Base-by-base conservation (phyloP, 2,888 invertebrate species). In the Thera britannica region DNA sequence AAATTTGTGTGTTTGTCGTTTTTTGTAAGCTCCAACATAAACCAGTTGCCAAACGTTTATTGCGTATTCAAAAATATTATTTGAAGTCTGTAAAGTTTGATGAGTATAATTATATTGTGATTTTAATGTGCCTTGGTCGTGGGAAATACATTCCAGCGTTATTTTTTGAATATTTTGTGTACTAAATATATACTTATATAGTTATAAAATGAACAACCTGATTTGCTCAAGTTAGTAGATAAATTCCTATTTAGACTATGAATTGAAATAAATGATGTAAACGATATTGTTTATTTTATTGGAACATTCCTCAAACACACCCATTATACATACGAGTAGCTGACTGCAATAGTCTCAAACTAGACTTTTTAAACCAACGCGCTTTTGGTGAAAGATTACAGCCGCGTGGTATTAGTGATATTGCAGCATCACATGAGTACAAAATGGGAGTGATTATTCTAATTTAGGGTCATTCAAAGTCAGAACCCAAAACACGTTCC, bases 201-300 rank as follows among this genome's bases (percentile, higher is more conserved):
- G 52, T 49, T 65, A 76, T 76, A 58, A 46, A 75, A 64, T 74
- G 2, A 74, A 77, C 67, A 69, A 72, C 83, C 85, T 85, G 84
- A 78, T 75, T 83, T 85, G 85, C 86, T 85, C 86, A 85, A 86
- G 38, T 64, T 77, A 77, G 69, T 74, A 69, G 63, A 69, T 72
- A 74, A 63, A 75, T 75, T 72, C 72, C 72, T 70, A 70, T 75
- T 73, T 72, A 9, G 54, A 60, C n/a, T 72, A 72, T 74, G 62
- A 65, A 68, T 62, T 66, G 2, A 71, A 67, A 62, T 70, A 72
- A 63, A 68, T 12, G 58, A 69, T 67, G 23, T 62, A 57, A 59
- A 67, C 48, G 64, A 55, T 56, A 52, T 11, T 54, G 2, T 41
- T 38, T 54, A 23, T 58, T 61, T 65, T 38, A 36, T 59, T 46